Evolutionary conservation across 92 coral and sea anemone genomes (phyloP), one percentile per base, ranked within the genome.

Genomic region (Zoanthus sansibaricus): DNA sequence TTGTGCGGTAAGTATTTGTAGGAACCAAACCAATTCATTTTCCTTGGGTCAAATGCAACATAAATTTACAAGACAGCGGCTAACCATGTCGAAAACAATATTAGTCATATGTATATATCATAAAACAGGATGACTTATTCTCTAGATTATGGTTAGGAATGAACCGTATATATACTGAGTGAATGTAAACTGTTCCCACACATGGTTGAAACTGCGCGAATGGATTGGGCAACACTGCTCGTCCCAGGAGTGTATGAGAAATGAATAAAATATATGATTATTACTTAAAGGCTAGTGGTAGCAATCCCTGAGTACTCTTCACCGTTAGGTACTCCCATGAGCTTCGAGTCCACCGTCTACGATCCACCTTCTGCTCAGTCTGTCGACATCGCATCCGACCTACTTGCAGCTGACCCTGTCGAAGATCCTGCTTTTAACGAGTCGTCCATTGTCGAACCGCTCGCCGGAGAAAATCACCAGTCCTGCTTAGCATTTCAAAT

Each of bases 1-100:
- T 70, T 70, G 74, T 37, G 74, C 45, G 74, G 74, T 70, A 70
- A 12, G 74, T 70, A 30, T 69, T 70, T 70, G 62, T 56, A 56
- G 62, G 62, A 25, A 25, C 25, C n/a, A n/a, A 56, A 56, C 13
- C 15, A 10, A 56, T 56, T 56, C 1, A 8, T 8, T 56, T 15
- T 56, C 12, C 62, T 16, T 56, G 8, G 62, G 62, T 12, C 12
- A 12, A 56, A 56, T 15, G 62, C 62, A 56, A 56, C 62, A 56
- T 56, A 56, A 15, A 15, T 56, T 56, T 56, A 0, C 13, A 56
- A 56, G 62, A 56, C 62, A 10, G 62, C 62, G 5, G 62, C 47
- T 1, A 46, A 17, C 48, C 51, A 76, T 54, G 45, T 84, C 17
- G 75, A 11, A 56, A 56, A 56, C 62, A 56, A 56, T 56, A 56